Conservation (phyloP, 2,113 vertebrate species). For the Campylomormyrus numenius region DNA sequence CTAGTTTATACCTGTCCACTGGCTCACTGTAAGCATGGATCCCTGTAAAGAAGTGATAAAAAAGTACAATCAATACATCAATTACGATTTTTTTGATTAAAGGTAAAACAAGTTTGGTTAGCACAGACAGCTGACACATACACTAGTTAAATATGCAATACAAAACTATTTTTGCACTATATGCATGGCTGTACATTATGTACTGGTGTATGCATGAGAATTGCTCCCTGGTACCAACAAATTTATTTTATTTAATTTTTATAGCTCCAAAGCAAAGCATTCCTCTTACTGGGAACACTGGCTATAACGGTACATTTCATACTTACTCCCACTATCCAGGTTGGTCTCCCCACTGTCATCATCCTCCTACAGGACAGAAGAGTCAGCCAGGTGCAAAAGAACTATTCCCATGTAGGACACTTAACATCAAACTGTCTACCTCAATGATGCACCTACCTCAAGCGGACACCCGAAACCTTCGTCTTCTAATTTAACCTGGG, state of each 20-base stretch:
- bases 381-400: neutral
- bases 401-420: neutral
- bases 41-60: neutral
- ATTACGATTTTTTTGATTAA: neutral
- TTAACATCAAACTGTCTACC: neutral
- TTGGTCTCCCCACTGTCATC: too few species aligned
- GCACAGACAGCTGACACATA: neutral
- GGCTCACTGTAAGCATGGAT: neutral
- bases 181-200: neutral
- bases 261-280: neutral
- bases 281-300: neutral
- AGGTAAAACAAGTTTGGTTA: neutral
- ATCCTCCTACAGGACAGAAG: neutral
- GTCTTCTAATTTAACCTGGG: neutral
- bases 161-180: neutral
- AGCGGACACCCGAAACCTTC: neutral
- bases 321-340: conserved; percentile 1
- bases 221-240: neutral
- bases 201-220: neutral
- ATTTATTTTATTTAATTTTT: neutral
- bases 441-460: neutral
- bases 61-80: neutral
- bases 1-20: neutral
- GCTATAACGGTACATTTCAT: neutral
- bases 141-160: neutral